Evolutionary conservation across 2,888 invertebrate genomes (phyloP).

Genomic region (Nasonia oneida): DNA sequence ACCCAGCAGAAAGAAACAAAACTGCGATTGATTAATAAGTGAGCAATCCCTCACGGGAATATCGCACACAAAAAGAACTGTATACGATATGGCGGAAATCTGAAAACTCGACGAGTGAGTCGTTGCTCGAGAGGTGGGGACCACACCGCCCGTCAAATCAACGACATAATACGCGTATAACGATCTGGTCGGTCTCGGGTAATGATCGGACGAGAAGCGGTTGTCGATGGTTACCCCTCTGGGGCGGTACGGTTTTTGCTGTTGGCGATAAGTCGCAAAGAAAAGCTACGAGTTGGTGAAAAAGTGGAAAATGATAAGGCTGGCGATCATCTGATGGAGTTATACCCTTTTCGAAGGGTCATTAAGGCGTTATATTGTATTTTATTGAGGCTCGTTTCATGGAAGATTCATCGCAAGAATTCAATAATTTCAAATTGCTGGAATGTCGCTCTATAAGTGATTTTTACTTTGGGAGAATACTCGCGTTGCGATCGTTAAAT

Average conservation of each 20-base stretch:
- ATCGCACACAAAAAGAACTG: background rate
- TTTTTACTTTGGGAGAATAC: too few species aligned
- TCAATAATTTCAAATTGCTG: background rate
- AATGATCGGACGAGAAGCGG: slow-evolving; percentile 30
- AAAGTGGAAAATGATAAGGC: slow-evolving; percentile 33
- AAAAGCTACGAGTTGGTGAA: slow-evolving; percentile 3
- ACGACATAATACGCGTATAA: slow-evolving; percentile 44
- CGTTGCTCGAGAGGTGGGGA: background rate
- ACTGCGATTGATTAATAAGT: background rate
- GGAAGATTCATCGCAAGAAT: background rate
- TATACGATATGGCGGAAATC: background rate
- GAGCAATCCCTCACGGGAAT: slow-evolving; percentile 15
- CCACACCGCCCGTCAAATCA: slow-evolving; percentile 34
- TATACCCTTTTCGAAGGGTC: background rate
- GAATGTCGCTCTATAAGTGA: background rate
- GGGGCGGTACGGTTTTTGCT: slow-evolving; percentile 25
- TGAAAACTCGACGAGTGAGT: slow-evolving; percentile 32
- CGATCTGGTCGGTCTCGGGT: background rate
- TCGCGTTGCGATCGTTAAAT: background rate
- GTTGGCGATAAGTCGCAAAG: background rate
- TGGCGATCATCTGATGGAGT: background rate
- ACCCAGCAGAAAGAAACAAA: background rate
- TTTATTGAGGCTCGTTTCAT: background rate
- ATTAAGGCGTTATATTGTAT: background rate
- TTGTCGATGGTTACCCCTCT: slow-evolving; percentile 11